These are phyloP conservation scores for Ara ararauna DNA, from an alignment of 2,797 vertebrate genomes.

Conservation along the genomic window DNA sequence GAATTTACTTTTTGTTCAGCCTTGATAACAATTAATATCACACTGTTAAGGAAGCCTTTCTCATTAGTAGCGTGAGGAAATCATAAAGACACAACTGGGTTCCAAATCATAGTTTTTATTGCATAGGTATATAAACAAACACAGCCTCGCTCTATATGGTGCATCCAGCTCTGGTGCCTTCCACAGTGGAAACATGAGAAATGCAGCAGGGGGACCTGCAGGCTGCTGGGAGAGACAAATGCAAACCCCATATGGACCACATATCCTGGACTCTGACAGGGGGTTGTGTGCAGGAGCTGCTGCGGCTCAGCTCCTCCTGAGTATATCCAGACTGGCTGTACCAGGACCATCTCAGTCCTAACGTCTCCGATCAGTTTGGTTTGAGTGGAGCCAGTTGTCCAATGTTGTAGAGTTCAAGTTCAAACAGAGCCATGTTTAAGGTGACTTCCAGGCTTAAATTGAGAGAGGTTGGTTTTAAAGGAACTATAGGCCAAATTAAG, in stretches of 20 bases:
- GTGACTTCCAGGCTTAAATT: neutral
- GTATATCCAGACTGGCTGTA: neutral
- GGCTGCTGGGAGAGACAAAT: neutral
- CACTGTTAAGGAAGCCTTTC: neutral
- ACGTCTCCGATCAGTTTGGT: neutral
- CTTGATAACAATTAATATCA: neutral
- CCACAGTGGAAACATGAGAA: neutral
- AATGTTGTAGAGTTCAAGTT: neutral
- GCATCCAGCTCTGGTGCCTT: neutral
- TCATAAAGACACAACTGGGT: neutral
- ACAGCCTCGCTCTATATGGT: neutral
- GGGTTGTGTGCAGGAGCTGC: neutral
- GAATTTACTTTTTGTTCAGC: neutral
- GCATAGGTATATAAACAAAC: constrained; percentile 21
- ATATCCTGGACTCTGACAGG: rapidly evolving
- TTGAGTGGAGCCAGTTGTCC: neutral
- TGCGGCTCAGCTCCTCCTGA: rapidly evolving
- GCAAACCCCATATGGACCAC: neutral
- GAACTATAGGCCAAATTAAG: neutral
- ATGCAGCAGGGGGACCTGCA: neutral
- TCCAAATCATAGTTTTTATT: constrained; percentile 25
- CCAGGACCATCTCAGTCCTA: rapidly evolving
- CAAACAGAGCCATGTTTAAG: neutral
- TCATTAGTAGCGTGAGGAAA: neutral
- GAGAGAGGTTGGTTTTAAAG: neutral